Evolutionary conservation across 2,113 vertebrate species (phyloP).

Genomic region (Rhinogobius similis): DNA sequence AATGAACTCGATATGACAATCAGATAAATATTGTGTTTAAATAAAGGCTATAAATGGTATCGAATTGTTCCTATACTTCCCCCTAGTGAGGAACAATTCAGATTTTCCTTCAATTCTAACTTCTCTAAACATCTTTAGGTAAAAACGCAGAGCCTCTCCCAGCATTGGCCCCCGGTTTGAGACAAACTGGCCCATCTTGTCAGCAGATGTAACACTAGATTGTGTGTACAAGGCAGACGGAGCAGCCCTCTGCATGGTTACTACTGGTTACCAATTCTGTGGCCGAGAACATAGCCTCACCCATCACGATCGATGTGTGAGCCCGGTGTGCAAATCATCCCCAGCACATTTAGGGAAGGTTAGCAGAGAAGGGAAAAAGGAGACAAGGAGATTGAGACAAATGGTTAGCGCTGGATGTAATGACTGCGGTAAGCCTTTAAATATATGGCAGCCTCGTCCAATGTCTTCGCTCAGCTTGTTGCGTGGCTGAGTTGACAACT

Average conservation of each 20-base stretch:
- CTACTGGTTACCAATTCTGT: constrained; percentile 58
- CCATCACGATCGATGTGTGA: constrained; percentile 37
- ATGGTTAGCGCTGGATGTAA: constrained; percentile 37
- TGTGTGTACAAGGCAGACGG: constrained; percentile 38
- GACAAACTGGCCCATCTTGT: constrained; percentile 44
- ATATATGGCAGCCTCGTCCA: constrained; percentile 50
- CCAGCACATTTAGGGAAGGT: constrained; percentile 27
- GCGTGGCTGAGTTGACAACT: constrained; percentile 42
- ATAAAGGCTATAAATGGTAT: too few species aligned
- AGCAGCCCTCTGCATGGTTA: constrained; percentile 43
- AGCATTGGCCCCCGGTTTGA: constrained; percentile 15
- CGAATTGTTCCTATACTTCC: too few species aligned
- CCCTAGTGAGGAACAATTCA: too few species aligned
- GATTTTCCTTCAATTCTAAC: too few species aligned
- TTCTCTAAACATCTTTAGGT: constrained; percentile 5
- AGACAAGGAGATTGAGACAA: constrained; percentile 28
- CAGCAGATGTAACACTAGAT: constrained; percentile 45
- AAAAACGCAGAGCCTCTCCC: constrained; percentile 26
- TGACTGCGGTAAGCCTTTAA: constrained; percentile 63
- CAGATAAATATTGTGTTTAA: too few species aligned
- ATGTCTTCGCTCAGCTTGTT: constrained; percentile 45
- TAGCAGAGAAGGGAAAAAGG: not conserved
- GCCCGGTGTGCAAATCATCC: constrained; percentile 20
- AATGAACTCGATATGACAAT: too few species aligned
- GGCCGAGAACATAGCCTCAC: constrained; percentile 36